Base-by-base conservation (phyloP, 2,797 vertebrate genomes). In the Staurois parvus region DNA sequence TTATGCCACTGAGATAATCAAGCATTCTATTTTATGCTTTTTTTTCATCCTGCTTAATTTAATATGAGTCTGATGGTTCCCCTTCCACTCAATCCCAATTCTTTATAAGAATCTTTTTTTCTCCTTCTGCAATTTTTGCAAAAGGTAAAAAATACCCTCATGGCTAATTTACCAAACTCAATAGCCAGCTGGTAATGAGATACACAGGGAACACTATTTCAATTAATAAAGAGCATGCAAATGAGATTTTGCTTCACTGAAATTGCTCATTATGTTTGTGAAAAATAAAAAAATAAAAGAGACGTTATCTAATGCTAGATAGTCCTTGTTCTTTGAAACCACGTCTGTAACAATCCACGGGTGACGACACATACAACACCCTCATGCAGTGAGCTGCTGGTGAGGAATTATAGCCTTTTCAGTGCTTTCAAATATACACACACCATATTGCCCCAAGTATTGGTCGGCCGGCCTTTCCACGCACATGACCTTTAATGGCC, bases 1-100 rank as follows among this genome's bases (percentile, higher is more conserved):
- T 87, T 81, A 80, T 83, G 79, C 86, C 76, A 29, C 84, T 85
- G 83, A 77, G 80, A 83, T 88, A 87, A 90, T 89, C 78, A 90
- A 90, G 89, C 87, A 89, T 88, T 88, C 80, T 72, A 85, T 90
- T 88, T 90, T 91, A 90, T 87, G 89, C 86, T 88, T 52, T 75
- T 70, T 75, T 62, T 74, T 69, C 42, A 78, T 85, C 66, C 83
- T 83, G 76, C 88, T 87, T 87, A 74, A 79, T 90, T 89, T 90
- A 92, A 90, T 89, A 78, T 89, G 89, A 88, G 88, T 89, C 85
- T 84, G 73, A 86, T 82, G 84, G 89, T 73, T 87, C 81, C 85
- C 84, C 82, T 89, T 88, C 19, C 72, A 56, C 40, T 85, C 88
- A 89, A 89, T 90, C 66, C 88, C 76, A 87, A 87, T 90, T 88